phyloP scores from a whole-genome alignment of 2,888 invertebrate genomes.

The Idaea biselata region DNA sequence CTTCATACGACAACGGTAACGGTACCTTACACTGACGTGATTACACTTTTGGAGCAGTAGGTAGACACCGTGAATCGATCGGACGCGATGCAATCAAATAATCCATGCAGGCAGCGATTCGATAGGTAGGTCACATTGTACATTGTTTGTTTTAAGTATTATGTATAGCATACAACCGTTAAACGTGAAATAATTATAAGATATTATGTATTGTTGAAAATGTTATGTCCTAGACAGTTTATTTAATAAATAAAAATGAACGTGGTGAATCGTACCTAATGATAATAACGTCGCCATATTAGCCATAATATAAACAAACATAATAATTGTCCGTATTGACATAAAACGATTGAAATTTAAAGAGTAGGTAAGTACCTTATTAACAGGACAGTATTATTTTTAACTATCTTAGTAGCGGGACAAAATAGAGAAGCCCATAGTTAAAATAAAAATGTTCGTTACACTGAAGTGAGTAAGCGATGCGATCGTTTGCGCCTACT shows the following conservation, averaged over 20 bases:
- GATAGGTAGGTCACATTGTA: conserved; percentile 30
- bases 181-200: conserved; percentile 12
- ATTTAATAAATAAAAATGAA: not conserved
- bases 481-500: not conserved
- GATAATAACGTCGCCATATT: not conserved
- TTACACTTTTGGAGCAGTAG: conserved; percentile 18
- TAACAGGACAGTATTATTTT: not conserved
- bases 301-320: not conserved
- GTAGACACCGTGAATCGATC: conserved; percentile 10
- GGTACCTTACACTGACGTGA: not conserved
- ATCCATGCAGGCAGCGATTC: conserved; percentile 20
- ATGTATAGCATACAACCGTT: conserved; percentile 41
- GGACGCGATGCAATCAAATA: not conserved
- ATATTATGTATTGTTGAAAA: conserved; percentile 11
- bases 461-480: not conserved
- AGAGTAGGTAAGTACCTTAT: too few species aligned
- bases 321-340: not conserved
- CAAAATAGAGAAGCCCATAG: not conserved
- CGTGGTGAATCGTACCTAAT: not conserved
- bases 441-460: not conserved
- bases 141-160: conserved; percentile 31
- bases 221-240: conserved; percentile 19
- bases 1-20: not conserved
- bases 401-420: not conserved
- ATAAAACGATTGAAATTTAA: not conserved